Conservation (phyloP, 2,888 invertebrate genomes). For the Plebejus melissa region DNA sequence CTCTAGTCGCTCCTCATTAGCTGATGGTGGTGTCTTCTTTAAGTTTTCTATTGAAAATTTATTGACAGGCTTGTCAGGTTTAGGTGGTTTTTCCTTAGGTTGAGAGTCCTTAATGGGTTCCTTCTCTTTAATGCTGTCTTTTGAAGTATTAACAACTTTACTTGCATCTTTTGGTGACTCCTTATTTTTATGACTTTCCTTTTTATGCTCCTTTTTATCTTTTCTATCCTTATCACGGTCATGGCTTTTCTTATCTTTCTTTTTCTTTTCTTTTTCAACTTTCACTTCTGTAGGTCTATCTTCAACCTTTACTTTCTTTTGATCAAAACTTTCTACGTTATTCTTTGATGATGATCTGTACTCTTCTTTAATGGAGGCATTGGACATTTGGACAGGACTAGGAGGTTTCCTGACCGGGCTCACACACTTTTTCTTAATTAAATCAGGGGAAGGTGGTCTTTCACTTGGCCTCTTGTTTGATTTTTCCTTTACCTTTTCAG, state of each 20-base stretch:
- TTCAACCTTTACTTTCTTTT: constrained; percentile 66
- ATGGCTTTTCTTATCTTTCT: constrained; percentile 82
- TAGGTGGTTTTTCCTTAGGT: constrained; percentile 59
- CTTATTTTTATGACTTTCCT: constrained; percentile 74
- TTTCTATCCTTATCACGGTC: constrained; percentile 81
- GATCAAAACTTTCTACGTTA: constrained; percentile 52
- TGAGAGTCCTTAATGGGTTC: constrained; percentile 57
- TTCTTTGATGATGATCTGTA: constrained; percentile 59
- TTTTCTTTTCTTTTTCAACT: constrained; percentile 76
- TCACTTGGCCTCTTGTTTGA: constrained; percentile 71
- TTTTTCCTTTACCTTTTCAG: constrained; percentile 77
- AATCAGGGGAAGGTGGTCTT: constrained; percentile 62
- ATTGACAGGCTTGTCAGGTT: constrained; percentile 63
- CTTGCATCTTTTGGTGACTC: constrained; percentile 60
- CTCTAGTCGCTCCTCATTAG: constrained; percentile 56
- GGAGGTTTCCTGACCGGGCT: constrained; percentile 58
- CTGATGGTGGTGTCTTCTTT: constrained; percentile 67
- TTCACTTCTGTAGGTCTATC: constrained; percentile 77
- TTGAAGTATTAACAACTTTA: constrained; percentile 55
- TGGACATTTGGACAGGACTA: constrained; percentile 62
- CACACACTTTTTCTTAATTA: constrained; percentile 58
- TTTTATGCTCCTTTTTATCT: constrained; percentile 77
- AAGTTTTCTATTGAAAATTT: constrained; percentile 74
- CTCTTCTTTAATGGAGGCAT: constrained; percentile 68
- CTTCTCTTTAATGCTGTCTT: constrained; percentile 59